These are phyloP conservation scores for Phasianus colchicus DNA, from an alignment of 2,113 vertebrate genomes.

Conservation along the genomic window DNA sequence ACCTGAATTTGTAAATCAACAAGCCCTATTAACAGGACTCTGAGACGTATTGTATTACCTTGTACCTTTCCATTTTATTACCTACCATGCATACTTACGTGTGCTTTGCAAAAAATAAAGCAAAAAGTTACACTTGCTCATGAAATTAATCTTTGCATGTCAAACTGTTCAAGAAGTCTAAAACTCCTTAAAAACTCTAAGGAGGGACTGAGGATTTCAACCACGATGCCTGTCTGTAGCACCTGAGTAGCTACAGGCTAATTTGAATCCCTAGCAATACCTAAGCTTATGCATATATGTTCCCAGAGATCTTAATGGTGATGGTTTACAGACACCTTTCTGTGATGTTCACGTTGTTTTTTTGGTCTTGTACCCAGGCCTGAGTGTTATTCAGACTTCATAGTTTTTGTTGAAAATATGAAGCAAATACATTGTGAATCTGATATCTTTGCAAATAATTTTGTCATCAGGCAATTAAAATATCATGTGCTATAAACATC, in stretches of 20 bases:
- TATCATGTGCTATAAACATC: conserved; percentile 48
- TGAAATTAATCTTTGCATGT: background rate
- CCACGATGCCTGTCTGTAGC: rapidly evolving
- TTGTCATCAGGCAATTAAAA: conserved; percentile 52
- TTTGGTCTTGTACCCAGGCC: background rate
- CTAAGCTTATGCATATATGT: rapidly evolving
- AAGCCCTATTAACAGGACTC: background rate
- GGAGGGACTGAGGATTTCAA: background rate
- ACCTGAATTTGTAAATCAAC: background rate
- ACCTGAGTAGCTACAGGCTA: background rate
- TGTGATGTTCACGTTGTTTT: background rate
- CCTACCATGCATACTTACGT: rapidly evolving
- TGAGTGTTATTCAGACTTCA: background rate
- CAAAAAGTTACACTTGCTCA: background rate
- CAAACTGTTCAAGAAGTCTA: background rate
- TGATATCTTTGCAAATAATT: conserved; percentile 4
- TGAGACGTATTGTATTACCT: too few relatives aligned
- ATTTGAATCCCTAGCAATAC: background rate
- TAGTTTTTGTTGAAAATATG: background rate
- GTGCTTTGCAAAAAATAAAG: background rate
- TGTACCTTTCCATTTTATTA: background rate
- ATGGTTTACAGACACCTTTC: background rate
- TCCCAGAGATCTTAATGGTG: background rate
- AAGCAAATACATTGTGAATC: conserved; percentile 34
- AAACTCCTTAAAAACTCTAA: background rate